Evolutionary conservation across 2,797 vertebrate genomes (phyloP), one percentile per base, ranked within the genome.

Genomic region (Okamejei kenojei): DNA sequence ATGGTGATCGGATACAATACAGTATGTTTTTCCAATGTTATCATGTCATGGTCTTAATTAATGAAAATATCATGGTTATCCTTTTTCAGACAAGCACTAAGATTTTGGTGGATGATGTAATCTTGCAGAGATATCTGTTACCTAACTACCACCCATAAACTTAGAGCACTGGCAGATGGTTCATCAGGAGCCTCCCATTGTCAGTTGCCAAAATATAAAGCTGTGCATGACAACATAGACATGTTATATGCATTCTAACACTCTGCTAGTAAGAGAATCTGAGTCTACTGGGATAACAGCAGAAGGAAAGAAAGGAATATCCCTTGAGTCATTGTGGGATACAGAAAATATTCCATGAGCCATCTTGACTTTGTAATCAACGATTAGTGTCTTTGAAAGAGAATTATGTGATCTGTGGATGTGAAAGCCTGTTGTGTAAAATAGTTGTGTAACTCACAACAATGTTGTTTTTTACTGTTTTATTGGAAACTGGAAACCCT

Each of bases 81-180:
- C 21, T 54, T 74, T 45, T 74, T 74, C 71, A 74, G 38, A 23
- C 38, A n/a, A 91, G 65, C 11, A 17, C 26, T 54, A 32, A 76
- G 35, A 17, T 91, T 91, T 74, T 91, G 90, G 19, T 74, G 90
- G 71, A 74, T 74, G 90, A 74, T 91, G 90, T 54, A 76, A 74
- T 74, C 23, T 29, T 71, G 74, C 68, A 76, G 90, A 74, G 4
- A 38, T 74, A 35, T 91, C 32, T 45, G 90, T 73, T 91, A 54
- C 68, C 90, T 74, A 38, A 91, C 71, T 71, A 26, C 71, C 68
- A 91, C 38, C 68, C 90, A 73, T n/a, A 91, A 73, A 54, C 35
- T 26, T 71, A 74, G 68, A 84, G 2, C 23, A 54, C 54, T 54
- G 81, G 54, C 81, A 54, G 68, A 74, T 91, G 71, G 35, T 76